Conservation (phyloP, 2,888 invertebrate species). For the Euclidia mi region DNA sequence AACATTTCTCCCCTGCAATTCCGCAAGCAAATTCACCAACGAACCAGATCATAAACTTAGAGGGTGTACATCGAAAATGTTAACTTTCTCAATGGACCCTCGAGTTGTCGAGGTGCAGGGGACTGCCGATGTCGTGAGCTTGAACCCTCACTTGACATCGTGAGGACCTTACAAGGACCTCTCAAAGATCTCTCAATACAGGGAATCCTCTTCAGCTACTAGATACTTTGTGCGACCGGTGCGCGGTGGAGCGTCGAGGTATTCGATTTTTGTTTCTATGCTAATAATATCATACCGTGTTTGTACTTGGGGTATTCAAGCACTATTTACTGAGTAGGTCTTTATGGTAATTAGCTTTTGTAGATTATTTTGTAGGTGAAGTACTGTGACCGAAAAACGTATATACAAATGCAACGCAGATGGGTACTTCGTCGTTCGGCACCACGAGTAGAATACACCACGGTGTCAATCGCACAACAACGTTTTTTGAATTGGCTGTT, state of each 20-base stretch:
- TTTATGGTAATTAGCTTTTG: too few species aligned
- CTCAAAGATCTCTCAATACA: constrained; percentile 57
- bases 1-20: constrained; percentile 16
- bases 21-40: constrained; percentile 6
- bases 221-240: constrained; percentile 36
- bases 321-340: constrained; percentile 5
- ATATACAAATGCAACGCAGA: too few species aligned
- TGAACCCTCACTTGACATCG: constrained; percentile 70
- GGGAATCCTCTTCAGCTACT: constrained; percentile 41
- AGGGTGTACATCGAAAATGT: constrained; percentile 48
- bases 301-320: background rate
- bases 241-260: constrained; percentile 26
- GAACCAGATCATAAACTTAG: constrained; percentile 13
- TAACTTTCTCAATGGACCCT: constrained; percentile 55
- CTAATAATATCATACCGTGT: constrained; percentile 39
- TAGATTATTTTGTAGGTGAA: too few species aligned
- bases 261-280: constrained; percentile 27
- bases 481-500: too few species aligned
- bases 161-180: too few species aligned
- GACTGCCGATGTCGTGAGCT: constrained; percentile 37
- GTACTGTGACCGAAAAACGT: too few species aligned
- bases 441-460: too few species aligned
- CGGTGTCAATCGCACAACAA: too few species aligned
- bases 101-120: constrained; percentile 50
- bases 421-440: too few species aligned